Base-by-base conservation (phyloP, 2,113 vertebrate species). In the Sitta europaea region DNA sequence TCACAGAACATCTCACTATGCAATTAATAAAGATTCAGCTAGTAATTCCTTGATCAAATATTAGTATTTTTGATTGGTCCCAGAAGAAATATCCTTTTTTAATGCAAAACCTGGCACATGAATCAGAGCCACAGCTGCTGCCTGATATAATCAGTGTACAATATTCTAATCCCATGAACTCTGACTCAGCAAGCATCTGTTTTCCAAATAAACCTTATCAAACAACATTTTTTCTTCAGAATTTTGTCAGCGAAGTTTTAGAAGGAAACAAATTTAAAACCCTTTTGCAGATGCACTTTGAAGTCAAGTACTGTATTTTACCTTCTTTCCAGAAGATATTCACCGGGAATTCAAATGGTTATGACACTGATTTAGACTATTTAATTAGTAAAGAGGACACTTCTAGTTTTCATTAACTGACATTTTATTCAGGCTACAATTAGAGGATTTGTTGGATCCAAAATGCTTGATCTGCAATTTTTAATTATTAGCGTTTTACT, bases 51-150 rank as follows among this genome's bases (percentile, higher is more conserved):
- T 92, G 92, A 95, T 94, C 68, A 87, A 97, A 97, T 96, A 95
- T 94, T 97, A 93, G 73, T 94, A 86, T 83, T 97, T 97, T 96
- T 94, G 53, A 97, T 97, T 97, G 91, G 86, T 90, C 93, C 73
- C 91, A 95, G 85, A 94, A 96, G 96, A 97, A 96, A 81, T 89
- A 89, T 54, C 45, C 70, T 79, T 95, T 96, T 63, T 93, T 90
- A 91, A 66, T 91, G n/a, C 76, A 97, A 93, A 93, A 86, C 82
- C 87, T 96, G 94, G 96, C 96, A 93, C 92, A 91, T 12, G 74
- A 86, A 89, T 79, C 74, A 94, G 77, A 97, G 83, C 61, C 84
- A 83, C 93, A 96, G 95, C 95, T 98, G 95, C 94, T 96, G 48
- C 71, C 73, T 91, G 81, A 92, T 77, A 76, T 89, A 91, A 96